These are phyloP conservation scores for Phylloscopus trochiloides DNA, from an alignment of 2,113 vertebrate species.

Conservation along the genomic window DNA sequence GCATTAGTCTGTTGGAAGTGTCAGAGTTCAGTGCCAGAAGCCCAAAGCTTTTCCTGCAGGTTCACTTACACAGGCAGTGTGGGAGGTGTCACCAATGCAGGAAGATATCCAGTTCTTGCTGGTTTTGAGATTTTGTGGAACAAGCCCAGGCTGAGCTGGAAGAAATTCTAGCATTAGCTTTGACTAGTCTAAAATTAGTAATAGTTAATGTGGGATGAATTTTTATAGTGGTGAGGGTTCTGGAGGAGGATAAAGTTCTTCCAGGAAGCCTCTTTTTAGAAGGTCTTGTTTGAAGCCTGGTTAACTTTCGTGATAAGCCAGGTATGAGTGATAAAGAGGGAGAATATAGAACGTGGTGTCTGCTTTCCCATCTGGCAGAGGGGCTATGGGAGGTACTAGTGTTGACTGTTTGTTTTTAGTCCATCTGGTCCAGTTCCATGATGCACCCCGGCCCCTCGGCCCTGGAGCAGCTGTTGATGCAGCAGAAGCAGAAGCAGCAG, in stretches of 20 bases:
- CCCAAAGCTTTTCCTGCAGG: background rate
- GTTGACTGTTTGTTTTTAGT: constrained; percentile 77
- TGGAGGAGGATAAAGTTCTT: background rate
- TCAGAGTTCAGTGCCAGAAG: background rate
- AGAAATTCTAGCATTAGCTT: background rate
- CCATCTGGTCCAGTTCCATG: constrained; percentile 99
- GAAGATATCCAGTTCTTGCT: background rate
- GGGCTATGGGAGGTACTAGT: background rate
- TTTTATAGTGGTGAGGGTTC: background rate
- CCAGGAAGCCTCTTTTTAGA: background rate
- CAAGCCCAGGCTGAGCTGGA: background rate
- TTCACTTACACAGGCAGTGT: accelerated
- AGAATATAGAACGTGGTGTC: background rate
- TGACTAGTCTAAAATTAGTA: background rate
- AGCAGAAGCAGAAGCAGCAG: constrained; percentile 99
- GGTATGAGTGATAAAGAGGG: background rate
- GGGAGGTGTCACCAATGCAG: background rate
- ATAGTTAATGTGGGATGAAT: background rate
- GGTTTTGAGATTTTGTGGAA: background rate
- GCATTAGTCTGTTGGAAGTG: accelerated
- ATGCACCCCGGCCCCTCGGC: constrained; percentile 98
- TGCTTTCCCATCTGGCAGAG: background rate
- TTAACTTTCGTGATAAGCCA: background rate
- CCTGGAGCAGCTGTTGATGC: constrained; percentile 98
- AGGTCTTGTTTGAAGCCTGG: background rate